Conservation (phyloP, 2,797 vertebrate genomes). For the Mallotus villosus region DNA sequence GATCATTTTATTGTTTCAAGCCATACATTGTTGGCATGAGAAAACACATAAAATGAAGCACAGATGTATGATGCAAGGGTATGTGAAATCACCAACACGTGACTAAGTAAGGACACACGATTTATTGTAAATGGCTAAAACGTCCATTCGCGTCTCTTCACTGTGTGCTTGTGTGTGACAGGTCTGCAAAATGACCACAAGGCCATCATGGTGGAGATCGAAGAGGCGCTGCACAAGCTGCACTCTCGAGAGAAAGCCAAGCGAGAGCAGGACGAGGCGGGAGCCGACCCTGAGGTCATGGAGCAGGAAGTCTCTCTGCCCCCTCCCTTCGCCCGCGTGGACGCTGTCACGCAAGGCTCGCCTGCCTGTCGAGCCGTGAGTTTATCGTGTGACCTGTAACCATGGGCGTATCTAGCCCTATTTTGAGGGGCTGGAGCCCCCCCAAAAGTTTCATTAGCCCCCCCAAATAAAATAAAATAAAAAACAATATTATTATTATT, state of each 20-base stretch:
- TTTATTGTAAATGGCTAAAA: no score
- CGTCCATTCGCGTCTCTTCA: neutral
- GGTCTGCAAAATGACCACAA: conserved; percentile 97
- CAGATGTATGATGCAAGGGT: no score
- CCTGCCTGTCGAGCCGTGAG: conserved; percentile 86
- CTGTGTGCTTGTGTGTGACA: conserved; percentile 43
- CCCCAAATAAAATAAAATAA: no score
- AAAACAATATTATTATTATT: no score
- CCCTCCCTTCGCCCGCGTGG: conserved; percentile 84
- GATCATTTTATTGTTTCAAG: no score
- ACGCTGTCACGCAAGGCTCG: conserved; percentile 82
- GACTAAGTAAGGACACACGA: no score
- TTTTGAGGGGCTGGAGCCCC: no score
- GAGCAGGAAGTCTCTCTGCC: conserved; percentile 61
- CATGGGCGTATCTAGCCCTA: no score
- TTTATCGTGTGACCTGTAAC: neutral
- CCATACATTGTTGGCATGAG: no score
- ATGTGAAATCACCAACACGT: no score
- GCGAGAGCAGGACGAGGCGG: conserved; percentile 74
- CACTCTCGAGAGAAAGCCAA: conserved; percentile 89
- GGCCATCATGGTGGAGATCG: conserved; percentile 90
- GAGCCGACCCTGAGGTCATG: conserved; percentile 69
- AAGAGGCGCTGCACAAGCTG: conserved; percentile 88
- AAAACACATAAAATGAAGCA: no score
- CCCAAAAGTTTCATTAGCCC: no score